Percentiles rank a stretch among this genome's conserved stretches.
Conservation (phyloP, 2,797 vertebrate species). For the Clarias pachynema region DNA sequence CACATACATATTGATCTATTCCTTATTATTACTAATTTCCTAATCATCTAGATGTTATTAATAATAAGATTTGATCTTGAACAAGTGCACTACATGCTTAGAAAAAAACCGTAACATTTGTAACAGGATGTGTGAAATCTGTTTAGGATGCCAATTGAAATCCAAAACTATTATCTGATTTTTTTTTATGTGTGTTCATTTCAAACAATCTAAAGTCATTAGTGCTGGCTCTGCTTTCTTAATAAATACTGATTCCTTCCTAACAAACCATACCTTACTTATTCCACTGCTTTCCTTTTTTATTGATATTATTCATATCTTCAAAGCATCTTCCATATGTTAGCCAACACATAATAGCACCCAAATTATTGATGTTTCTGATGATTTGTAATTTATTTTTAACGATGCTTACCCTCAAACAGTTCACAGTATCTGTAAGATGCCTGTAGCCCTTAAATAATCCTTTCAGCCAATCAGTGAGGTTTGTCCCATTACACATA, state of each 20-base stretch:
- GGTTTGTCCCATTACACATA: not conserved
- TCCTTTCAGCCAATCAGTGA: not conserved
- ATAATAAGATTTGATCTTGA: not conserved
- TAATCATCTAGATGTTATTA: too few relatives aligned
- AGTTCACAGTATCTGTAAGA: not conserved
- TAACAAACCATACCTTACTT: not conserved
- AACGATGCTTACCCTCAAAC: not conserved
- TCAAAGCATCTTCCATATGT: not conserved
- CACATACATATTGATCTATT: not conserved
- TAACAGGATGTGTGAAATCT: slow-evolving; percentile 1
- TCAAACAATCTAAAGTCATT: not conserved
- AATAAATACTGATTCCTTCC: not conserved
- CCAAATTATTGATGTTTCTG: not conserved
- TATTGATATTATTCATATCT: not conserved
- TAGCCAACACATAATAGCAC: not conserved
- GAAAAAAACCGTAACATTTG: not conserved
- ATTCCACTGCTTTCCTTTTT: not conserved
- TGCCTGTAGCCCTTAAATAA: not conserved
- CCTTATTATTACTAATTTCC: not conserved
- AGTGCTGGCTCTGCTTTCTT: not conserved
- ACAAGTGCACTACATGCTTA: slow-evolving; percentile 6
- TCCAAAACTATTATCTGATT: not conserved
- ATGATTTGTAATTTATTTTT: not conserved
- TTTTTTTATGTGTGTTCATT: not conserved
- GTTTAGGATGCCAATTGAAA: not conserved